Evolutionary conservation across 2,113 vertebrate genomes (phyloP).

Genomic region (Macquaria australasica): DNA sequence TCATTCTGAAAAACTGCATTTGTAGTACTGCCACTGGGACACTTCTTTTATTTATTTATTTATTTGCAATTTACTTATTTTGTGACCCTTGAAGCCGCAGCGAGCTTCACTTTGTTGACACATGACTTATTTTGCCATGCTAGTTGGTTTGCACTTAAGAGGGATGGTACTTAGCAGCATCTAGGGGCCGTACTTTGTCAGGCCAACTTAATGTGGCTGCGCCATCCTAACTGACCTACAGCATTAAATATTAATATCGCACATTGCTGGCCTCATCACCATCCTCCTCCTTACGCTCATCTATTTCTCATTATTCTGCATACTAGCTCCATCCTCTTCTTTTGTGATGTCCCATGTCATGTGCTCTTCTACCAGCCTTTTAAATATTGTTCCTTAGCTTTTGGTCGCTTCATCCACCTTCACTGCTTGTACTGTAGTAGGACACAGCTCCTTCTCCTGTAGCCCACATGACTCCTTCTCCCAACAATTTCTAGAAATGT

Average conservation of each 20-base stretch:
- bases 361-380: slow-evolving; percentile 6
- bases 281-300: slow-evolving; percentile 40
- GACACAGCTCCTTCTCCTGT: slow-evolving; percentile 5
- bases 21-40: not conserved
- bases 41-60: not conserved
- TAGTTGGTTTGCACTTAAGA: slow-evolving; percentile 66
- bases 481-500: slow-evolving; percentile 53
- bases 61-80: not conserved
- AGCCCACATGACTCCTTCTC: slow-evolving; percentile 30
- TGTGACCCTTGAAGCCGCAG: slow-evolving; percentile 36
- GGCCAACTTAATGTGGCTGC: slow-evolving; percentile 71
- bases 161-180: slow-evolving; percentile 63
- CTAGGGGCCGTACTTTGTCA: slow-evolving; percentile 69
- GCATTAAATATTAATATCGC: slow-evolving; percentile 72
- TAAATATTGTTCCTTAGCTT: slow-evolving; percentile 19
- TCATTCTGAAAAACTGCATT: slow-evolving; percentile 14
- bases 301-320: slow-evolving; percentile 52
- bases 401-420: slow-evolving; percentile 21
- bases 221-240: slow-evolving; percentile 68
- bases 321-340: slow-evolving; percentile 25
- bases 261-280: slow-evolving; percentile 67
- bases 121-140: slow-evolving; percentile 41
- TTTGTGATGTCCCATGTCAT: slow-evolving; percentile 32
- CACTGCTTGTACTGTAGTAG: not conserved
- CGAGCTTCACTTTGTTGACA: slow-evolving; percentile 48